A percentile compares a stretch with the other conserved stretches of the same genome.
Evolutionary conservation across 2,888 invertebrate genomes (phyloP).

Genomic region (Drosophila anomalata): DNA sequence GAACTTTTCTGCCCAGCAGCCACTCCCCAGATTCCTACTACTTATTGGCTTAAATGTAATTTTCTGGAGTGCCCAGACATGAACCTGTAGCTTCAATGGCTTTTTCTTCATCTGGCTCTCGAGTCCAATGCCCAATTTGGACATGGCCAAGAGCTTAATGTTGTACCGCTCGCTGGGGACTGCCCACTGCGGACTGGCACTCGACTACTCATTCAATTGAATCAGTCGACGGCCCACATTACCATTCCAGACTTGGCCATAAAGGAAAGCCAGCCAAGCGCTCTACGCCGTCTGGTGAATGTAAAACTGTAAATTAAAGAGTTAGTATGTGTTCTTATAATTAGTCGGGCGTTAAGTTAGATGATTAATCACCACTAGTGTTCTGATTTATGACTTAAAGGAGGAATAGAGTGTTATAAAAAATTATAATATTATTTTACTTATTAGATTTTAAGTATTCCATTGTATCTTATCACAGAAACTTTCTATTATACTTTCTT

Average conservation of each 20-base stretch:
- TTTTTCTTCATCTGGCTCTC: slow-evolving; percentile 4
- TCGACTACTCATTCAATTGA: slow-evolving; percentile 21
- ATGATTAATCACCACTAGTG: slow-evolving; percentile 39
- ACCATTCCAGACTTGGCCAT: slow-evolving; percentile 36
- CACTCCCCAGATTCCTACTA: background rate
- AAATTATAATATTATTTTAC: too few relatives aligned
- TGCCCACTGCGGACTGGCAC: slow-evolving; percentile 59
- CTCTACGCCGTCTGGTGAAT: slow-evolving; percentile 20
- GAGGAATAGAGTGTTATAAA: background rate
- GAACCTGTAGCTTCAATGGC: slow-evolving; percentile 36
- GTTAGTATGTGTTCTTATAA: slow-evolving; percentile 16
- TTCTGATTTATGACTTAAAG: background rate
- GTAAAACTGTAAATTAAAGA: slow-evolving; percentile 38
- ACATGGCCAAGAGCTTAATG: slow-evolving; percentile 27
- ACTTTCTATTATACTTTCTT: slow-evolving; percentile 9
- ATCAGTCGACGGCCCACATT: slow-evolving; percentile 36
- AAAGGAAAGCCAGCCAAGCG: slow-evolving; percentile 35
- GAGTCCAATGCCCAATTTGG: slow-evolving; percentile 39
- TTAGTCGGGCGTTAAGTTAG: slow-evolving; percentile 32
- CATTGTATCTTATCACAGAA: too few relatives aligned
- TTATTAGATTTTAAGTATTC: too few relatives aligned
- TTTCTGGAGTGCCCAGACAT: slow-evolving; percentile 21
- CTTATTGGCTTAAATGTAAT: slow-evolving; percentile 27
- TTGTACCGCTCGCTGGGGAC: slow-evolving; percentile 31
- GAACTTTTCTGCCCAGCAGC: background rate